Percentiles rank a stretch among this genome's conserved stretches.
phyloP scores from a whole-genome alignment of 2,888 invertebrate species.

The Desoria tigrina region DNA sequence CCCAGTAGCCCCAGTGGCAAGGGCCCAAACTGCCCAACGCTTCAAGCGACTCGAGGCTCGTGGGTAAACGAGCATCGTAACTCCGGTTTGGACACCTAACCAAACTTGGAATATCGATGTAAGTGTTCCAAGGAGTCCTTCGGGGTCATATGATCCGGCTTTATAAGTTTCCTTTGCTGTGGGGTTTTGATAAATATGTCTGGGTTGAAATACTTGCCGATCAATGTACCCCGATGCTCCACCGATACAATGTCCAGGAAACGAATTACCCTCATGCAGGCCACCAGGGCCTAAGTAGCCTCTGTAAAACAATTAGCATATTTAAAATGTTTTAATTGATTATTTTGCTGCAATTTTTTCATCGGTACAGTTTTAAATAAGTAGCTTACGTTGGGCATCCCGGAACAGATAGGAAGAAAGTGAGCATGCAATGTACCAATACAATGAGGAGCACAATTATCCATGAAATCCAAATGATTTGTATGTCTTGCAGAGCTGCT shows the following conservation, averaged over 20 bases:
- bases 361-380: slow-evolving; percentile 2
- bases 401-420: slow-evolving; percentile 58
- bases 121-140: slow-evolving; percentile 70
- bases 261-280: slow-evolving; percentile 63
- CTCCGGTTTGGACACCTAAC: slow-evolving; percentile 74
- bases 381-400: slow-evolving; percentile 61
- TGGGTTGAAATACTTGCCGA: slow-evolving; percentile 68
- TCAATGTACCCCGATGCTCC: slow-evolving; percentile 88
- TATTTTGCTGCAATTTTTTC: slow-evolving; percentile 36
- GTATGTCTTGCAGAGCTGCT: slow-evolving; percentile 49
- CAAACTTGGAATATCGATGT: slow-evolving; percentile 70
- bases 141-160: slow-evolving; percentile 72
- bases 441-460: slow-evolving; percentile 12
- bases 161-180: slow-evolving; percentile 64
- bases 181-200: slow-evolving; percentile 75
- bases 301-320: slow-evolving; percentile 55
- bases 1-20: slow-evolving; percentile 57
- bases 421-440: slow-evolving; percentile 52
- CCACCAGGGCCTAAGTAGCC: slow-evolving; percentile 94
- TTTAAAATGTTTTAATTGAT: not conserved
- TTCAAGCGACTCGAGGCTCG: slow-evolving; percentile 63
- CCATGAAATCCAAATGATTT: slow-evolving; percentile 38
- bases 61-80: slow-evolving; percentile 71
- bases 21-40: slow-evolving; percentile 65
- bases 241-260: slow-evolving; percentile 72